A percentile compares a stretch with the other conserved stretches of the same genome.
Evolutionary conservation across 2,888 invertebrate species (phyloP).

Genomic region (Quadroppia sp.): DNA sequence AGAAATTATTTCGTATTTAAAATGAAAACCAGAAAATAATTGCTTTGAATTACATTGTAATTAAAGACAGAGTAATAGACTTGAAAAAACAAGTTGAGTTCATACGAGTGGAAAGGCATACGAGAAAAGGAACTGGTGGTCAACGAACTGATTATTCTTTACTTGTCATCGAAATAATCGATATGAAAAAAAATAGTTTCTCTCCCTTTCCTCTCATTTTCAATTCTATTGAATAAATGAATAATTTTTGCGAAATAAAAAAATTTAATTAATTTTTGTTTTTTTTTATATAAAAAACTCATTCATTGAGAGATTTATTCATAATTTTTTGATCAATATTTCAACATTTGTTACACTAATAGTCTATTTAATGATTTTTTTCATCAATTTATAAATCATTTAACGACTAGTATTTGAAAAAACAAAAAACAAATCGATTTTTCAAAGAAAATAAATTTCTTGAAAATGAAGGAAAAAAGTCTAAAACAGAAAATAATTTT

Average conservation of each 20-base stretch:
- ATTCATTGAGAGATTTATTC: background rate
- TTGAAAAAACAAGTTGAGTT: background rate
- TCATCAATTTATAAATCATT: background rate
- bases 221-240: too few species aligned
- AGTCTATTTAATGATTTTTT: background rate
- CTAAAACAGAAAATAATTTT: background rate
- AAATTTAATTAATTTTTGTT: background rate
- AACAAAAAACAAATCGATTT: background rate
- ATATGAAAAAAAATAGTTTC: too few species aligned
- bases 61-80: background rate
- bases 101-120: background rate
- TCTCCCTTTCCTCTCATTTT: too few species aligned
- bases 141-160: constrained; percentile 15
- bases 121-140: background rate
- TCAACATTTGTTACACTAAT: constrained; percentile 5
- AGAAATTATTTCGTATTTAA: background rate
- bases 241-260: background rate
- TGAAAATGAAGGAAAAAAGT: background rate
- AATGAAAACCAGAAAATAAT: background rate
- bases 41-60: constrained; percentile 9
- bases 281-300: background rate
- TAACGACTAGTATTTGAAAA: background rate
- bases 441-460: background rate
- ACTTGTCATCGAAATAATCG: background rate
- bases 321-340: background rate